Evolutionary conservation across 2,797 vertebrate genomes (phyloP).

Genomic region (Novumbra hubbsi): DNA sequence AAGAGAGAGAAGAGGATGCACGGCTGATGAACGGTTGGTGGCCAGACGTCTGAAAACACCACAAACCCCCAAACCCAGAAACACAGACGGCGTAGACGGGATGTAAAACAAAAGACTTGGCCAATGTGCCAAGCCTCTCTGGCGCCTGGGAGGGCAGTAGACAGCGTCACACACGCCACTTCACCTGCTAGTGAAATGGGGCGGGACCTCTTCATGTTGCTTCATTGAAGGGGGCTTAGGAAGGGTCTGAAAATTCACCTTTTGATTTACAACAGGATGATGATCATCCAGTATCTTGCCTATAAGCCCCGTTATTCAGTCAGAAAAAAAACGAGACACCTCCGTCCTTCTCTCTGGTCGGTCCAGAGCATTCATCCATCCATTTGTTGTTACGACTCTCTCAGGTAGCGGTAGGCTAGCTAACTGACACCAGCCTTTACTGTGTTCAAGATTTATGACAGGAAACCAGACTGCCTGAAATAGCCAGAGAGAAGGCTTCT

Average conservation of each 20-base stretch:
- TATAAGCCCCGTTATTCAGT: conserved; percentile 25
- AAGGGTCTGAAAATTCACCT: neutral
- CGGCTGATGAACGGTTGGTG: conserved; percentile 17
- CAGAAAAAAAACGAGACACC: neutral
- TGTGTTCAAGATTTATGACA: conserved; percentile 60
- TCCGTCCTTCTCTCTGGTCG: conserved; percentile 34
- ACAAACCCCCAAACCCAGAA: too few relatives aligned
- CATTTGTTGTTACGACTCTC: conserved; percentile 51
- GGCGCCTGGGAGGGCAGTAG: conserved; percentile 26
- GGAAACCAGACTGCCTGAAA: conserved; percentile 61
- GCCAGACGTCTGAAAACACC: conserved; percentile 28
- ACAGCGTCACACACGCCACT: conserved; percentile 32
- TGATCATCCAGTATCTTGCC: conserved; percentile 29
- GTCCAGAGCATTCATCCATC: conserved; percentile 23
- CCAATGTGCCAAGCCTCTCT: conserved; percentile 12
- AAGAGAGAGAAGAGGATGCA: neutral
- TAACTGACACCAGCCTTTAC: conserved; percentile 59
- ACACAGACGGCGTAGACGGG: neutral
- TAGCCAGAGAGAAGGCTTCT: conserved; percentile 47
- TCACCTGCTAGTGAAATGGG: conserved; percentile 13
- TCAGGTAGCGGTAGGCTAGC: conserved; percentile 43
- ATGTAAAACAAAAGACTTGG: conserved; percentile 21
- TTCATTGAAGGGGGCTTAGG: neutral
- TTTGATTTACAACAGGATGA: neutral
- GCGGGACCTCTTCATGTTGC: conserved; percentile 6